phyloP scores from a whole-genome alignment of 2,797 vertebrate species.

The Neomorphus geoffroyi region DNA sequence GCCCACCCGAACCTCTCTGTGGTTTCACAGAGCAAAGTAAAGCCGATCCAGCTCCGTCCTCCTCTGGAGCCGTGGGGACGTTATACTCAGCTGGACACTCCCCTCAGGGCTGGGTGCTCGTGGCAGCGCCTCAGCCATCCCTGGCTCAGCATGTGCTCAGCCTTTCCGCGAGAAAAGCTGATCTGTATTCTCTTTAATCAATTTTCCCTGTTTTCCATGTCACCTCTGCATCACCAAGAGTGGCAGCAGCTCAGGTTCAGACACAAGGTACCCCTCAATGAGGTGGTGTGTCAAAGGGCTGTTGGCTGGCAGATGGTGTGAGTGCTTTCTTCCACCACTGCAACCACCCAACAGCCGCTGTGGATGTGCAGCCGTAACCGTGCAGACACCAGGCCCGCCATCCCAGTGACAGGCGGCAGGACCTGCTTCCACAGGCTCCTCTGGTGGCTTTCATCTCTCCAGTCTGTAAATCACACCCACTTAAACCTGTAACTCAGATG shows the following conservation, averaged over 20 bases:
- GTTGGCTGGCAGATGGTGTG: not conserved
- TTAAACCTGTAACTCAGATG: not conserved
- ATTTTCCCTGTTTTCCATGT: not conserved
- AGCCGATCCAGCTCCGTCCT: not conserved
- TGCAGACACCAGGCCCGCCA: not conserved
- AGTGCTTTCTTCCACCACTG: not conserved
- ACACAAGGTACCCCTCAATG: not conserved
- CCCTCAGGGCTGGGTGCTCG: accelerated
- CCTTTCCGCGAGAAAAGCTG: not conserved
- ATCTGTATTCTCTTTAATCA: not conserved
- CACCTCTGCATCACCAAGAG: not conserved
- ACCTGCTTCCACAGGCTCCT: not conserved
- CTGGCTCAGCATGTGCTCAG: not conserved
- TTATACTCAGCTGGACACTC: accelerated
- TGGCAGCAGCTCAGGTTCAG: not conserved
- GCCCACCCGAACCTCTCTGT: not conserved
- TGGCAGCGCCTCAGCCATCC: accelerated
- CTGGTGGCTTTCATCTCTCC: not conserved
- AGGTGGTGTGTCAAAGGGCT: not conserved
- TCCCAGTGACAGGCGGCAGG: not conserved
- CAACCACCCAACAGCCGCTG: accelerated
- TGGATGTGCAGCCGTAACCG: not conserved
- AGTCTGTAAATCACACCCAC: not conserved
- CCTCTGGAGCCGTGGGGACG: accelerated
- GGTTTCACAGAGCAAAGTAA: not conserved